Evolutionary conservation across 2,113 vertebrate genomes (phyloP), one percentile per base, ranked within the genome.

Genomic region (Sitta europaea): DNA sequence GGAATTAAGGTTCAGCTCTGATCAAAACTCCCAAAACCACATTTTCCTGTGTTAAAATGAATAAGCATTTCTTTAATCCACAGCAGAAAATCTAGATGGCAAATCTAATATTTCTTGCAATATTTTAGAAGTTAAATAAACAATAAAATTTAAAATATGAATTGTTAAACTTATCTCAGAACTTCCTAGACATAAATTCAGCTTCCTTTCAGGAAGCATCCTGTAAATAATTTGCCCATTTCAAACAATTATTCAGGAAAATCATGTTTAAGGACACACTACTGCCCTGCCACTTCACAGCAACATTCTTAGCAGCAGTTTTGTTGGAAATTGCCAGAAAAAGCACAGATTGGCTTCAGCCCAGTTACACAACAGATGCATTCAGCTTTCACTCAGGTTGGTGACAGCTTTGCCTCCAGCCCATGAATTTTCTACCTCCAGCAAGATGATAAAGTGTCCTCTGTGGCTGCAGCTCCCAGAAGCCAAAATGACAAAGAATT

Each of bases 211-310:
- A 89, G 95, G 95, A 97, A 96, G 77, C 17, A 45, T 45, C 73
- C 29, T 81, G 48, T 92, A 91, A 92, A 95, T 75, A 92, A 89
- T 78, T 68, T 63, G 55, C 68, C 43, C 14, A 29, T 85, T 94
- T 89, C 73, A 89, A 96, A 96, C 86, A 94, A 92, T 81, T 72
- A 89, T 76, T 84, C 77, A 93, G 88, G 96, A 96, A 94, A 95
- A 95, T 77, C 54, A 22, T 12, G 9, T 72, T 85, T 87, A 89
- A 94, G 84, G 80, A 75, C 70, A 87, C 40, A n/a, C 53, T 28
- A 77, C 36, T 87, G 77, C 65, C 43, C 43, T 72, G 73, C 35
- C 61, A 92, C 61, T 81, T 58, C 17, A 51, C 50, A 63, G 42
- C 42, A 82, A 54, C 28, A 78, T 27, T 40, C 47, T 54, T 35